Evolutionary conservation across 2,797 vertebrate species (phyloP), one percentile per base, ranked within the genome.

Genomic region (Pelodytes ibericus): DNA sequence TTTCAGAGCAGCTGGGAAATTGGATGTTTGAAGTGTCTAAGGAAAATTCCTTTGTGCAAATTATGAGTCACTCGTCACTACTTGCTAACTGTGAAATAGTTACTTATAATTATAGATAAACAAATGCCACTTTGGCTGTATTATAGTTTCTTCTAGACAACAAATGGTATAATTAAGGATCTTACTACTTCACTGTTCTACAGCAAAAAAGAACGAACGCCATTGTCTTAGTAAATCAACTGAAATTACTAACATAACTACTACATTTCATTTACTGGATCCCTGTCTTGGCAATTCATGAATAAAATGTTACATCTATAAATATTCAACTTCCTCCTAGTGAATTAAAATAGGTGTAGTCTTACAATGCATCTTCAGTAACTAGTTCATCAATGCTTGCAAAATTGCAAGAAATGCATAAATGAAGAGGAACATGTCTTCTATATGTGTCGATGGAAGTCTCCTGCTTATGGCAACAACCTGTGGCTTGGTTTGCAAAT

Each of bases 161-260:
- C 60, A 73, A 72, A 61, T 64, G 47, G 16, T 15, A 41, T 47
- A 64, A 72, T 72, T 63, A 63, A n/a, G 27, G 3, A n/a, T n/a
- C n/a, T 36, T 72, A 63, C 25, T 18, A 51, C 58, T 9, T 72
- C 31, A 62, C 22, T 13, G 47, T 7, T 11, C 59, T 51, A 18
- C 41, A 33, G 41, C 61, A 16, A 10, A 13, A 62, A 15, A 20
- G 20, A 10, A 49, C 7, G 20, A 47, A 29, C 16, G 27, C 2
- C 26, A 62, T 5, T 24, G 59, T 33, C 8, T n/a, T n/a, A 13
- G 18, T 51, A 72, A 49, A 53, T 72, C 41, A 51, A 11, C 13
- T 61, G 24, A 39, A 44, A 64, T 44, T 18, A 31, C 36, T 24
- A 67, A 27, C 25, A 47, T 36, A 58, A 27, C 9, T 24, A 7